These are phyloP conservation scores for Lepidotrigona ventralis DNA, from an alignment of 1,140 invertebrate genomes.

Conservation along the genomic window DNA sequence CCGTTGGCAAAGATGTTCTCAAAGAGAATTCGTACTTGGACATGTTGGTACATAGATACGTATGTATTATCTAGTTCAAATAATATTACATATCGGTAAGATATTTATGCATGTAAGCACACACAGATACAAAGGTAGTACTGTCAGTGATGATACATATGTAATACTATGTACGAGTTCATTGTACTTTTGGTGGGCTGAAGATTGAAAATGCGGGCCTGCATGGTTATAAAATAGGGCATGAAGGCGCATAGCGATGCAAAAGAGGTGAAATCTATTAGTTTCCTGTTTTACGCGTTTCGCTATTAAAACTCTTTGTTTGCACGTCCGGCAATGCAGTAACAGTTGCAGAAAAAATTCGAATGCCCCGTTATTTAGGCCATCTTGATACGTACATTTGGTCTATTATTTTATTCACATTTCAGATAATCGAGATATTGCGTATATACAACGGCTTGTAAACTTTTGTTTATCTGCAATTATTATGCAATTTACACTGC, in stretches of 20 bases:
- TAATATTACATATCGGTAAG: neutral
- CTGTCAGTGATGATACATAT: too few species aligned
- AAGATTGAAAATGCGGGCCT: slow-evolving; percentile 23
- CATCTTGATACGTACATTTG: neutral
- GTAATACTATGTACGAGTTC: neutral
- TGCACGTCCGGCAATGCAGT: slow-evolving; percentile 4
- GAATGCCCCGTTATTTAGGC: slow-evolving; percentile 12
- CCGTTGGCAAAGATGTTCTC: neutral
- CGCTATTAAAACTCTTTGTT: slow-evolving; percentile 29
- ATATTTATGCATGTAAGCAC: neutral
- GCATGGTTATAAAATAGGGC: slow-evolving; percentile 6
- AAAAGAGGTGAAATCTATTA: slow-evolving; percentile 34
- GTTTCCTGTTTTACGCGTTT: slow-evolving; percentile 39
- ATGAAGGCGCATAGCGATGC: neutral
- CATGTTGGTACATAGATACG: too few species aligned
- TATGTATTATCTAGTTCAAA: neutral
- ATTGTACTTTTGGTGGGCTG: neutral
- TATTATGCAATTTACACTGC: neutral
- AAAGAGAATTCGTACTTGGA: neutral
- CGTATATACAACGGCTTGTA: neutral
- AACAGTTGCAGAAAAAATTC: slow-evolving; percentile 6
- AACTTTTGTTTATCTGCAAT: neutral
- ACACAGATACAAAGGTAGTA: neutral
- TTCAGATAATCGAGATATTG: neutral
- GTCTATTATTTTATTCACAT: neutral